Base-by-base conservation (phyloP, 2,888 invertebrate genomes). In the Ophion costatus region DNA sequence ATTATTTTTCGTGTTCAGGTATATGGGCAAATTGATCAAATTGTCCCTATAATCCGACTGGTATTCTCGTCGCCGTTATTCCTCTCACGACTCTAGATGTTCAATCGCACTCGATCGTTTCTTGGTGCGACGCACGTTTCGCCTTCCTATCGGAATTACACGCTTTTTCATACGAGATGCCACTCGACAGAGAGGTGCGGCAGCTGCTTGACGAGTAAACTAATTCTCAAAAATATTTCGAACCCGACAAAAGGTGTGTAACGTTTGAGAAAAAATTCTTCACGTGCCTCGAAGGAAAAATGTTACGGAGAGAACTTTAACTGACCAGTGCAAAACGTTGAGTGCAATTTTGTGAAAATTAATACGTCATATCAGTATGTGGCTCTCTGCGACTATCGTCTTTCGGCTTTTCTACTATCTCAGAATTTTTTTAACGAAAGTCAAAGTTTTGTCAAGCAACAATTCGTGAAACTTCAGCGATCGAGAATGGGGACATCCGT, bases 271-370 rank as follows among this genome's bases (percentile, higher is more conserved):
- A 66, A 22, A 42, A 38, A 20, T 57, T n/a, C 14, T 14, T 51
- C 51, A 67, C 38, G 59, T 59, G 59, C 45, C 59, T 42, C 59
- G n/a, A 24, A 4, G 42, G 24, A 66, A 57, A 33, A 33, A 56
- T 14, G 61, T 22, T 7, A 61, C 38, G 61, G 42, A 73, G 42
- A 42, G 38, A 73, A 17, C 57, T 57, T 73, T 42, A 61, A 20
- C n/a, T 22, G 73, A 61, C n/a, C 14, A 42, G 61, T 57, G 71
- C 71, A 71, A 71, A 20, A 57, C 24, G 9, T 56, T 38, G 33
- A 33, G 61, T 71, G 2, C 56, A 59, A 38, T 9, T 38, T 38
- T 9, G 38, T 38, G 38, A 38, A 38, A 1, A 38, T 38, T 38
- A 38, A 38, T 38, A 38, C 38, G 38, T 38, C 24, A 56, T 70